A percentile compares a stretch with the other conserved stretches of the same genome.
Evolutionary conservation across 2,113 vertebrate species (phyloP).

Genomic region (Bothrops jararaca): DNA sequence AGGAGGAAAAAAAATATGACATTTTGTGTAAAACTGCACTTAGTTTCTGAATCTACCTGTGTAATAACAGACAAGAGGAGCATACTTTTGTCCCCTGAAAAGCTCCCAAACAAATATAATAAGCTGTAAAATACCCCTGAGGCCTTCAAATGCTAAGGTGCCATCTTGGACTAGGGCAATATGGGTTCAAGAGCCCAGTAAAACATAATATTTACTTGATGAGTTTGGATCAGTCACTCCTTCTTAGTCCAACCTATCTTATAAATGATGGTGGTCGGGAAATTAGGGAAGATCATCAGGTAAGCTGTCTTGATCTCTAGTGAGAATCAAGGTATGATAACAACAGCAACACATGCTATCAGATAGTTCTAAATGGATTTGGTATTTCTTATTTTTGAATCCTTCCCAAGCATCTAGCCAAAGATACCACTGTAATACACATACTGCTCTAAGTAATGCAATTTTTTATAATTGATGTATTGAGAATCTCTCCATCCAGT

Average conservation of each 20-base stretch:
- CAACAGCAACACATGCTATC: not conserved
- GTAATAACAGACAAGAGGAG: not conserved
- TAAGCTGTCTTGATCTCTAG: not conserved
- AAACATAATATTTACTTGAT: not conserved
- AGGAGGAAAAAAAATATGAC: not conserved
- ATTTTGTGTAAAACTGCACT: not conserved
- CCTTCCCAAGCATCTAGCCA: not conserved
- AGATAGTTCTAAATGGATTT: not conserved
- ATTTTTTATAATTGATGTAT: not conserved
- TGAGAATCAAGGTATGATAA: not conserved
- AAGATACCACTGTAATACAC: not conserved
- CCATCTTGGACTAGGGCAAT: not conserved
- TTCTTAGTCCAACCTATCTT: not conserved
- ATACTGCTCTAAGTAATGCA: not conserved
- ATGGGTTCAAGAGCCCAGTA: not conserved
- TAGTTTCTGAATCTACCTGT: not conserved
- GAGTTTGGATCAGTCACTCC: not conserved
- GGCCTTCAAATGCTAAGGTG: not conserved
- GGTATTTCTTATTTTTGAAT: not conserved
- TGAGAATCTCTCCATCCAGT: not conserved
- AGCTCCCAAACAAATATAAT: not conserved
- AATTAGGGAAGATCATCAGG: not conserved
- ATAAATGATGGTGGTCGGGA: not conserved
- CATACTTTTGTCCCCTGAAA: not conserved
- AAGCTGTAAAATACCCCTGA: not conserved